Evolutionary conservation across 2,888 invertebrate species (phyloP), one percentile per base, ranked within the genome.

Genomic region (Argyra leucocephala): DNA sequence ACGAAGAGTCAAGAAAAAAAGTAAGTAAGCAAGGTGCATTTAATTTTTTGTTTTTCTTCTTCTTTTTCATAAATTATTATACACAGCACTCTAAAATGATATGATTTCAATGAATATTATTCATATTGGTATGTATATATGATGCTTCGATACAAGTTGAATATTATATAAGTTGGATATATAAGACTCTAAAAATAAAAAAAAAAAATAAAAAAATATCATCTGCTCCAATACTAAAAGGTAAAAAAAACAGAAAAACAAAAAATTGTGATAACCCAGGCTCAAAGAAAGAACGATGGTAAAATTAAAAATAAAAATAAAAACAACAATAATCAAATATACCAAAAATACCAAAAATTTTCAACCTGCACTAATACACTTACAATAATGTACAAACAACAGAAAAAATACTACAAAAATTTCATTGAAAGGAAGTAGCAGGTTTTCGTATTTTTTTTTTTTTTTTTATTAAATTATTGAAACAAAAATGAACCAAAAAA

Each of bases 361-460:
- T n/a, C 48, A 48, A 48, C 48, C 48, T 48, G 48, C 48, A 48
- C 48, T 48, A 48, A 48, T 48, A 48, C 48, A 48, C 15, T 48
- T 48, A 15, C 15, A n/a, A 48, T n/a, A 48, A n/a, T 48, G 18
- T 5, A 18, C n/a, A 48, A 48, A 3, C 18, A 31, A 31, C 9
- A 31, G 12, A 31, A 31, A 31, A 31, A 31, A 3, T 10, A 31
- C 3, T 10, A 31, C 3, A 48, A 48, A 48, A 48, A 18, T 18
- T 48, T 48, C 48, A 48, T 48, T 48, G 48, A 48, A 37, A 37
- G 62, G 62, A 64, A 64, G 64, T 64, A 64, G 64, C 64, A 64
- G 61, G 64, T 64, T 59, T 61, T n/a, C n/a, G n/a, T n/a, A n/a
- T n/a, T n/a, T n/a, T n/a, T n/a, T 64, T 64, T 37, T 64, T 31